Percentiles rank a stretch among this genome's conserved stretches.
These are phyloP conservation scores for Saguinus midas DNA, from an alignment of 2,113 vertebrate species.

Conservation along the genomic window DNA sequence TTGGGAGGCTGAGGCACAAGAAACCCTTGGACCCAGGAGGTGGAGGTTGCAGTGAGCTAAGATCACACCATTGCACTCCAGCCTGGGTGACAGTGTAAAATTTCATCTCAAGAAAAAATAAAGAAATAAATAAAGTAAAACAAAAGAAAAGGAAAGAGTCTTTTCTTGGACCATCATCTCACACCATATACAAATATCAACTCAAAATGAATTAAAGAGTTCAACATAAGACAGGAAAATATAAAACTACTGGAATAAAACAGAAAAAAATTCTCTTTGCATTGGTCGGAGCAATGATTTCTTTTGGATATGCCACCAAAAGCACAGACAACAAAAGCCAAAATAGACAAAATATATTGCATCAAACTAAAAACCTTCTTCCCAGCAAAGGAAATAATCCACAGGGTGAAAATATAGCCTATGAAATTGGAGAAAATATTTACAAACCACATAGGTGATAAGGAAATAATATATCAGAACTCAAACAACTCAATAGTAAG, in stretches of 20 bases:
- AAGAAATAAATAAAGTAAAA: accelerated
- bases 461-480: neutral
- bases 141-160: neutral
- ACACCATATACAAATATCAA: neutral
- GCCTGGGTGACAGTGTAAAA: too few species aligned
- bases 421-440: neutral
- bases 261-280: neutral
- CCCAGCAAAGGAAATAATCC: neutral
- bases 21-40: too few species aligned
- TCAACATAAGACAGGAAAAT: neutral
- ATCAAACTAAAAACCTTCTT: neutral
- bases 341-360: neutral
- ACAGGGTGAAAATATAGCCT: neutral
- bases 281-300: neutral
- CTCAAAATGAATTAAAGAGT: neutral
- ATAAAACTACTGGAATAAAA: neutral
- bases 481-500: neutral
- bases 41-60: too few species aligned
- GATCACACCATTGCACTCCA: too few species aligned
- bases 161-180: neutral
- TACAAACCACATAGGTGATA: neutral
- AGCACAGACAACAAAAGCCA: neutral
- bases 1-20: too few species aligned
- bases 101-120: too few species aligned
- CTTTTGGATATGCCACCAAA: neutral